Evolutionary conservation across 2,797 vertebrate species (phyloP), one percentile per base, ranked within the genome.

Genomic region (Falco naumanni): DNA sequence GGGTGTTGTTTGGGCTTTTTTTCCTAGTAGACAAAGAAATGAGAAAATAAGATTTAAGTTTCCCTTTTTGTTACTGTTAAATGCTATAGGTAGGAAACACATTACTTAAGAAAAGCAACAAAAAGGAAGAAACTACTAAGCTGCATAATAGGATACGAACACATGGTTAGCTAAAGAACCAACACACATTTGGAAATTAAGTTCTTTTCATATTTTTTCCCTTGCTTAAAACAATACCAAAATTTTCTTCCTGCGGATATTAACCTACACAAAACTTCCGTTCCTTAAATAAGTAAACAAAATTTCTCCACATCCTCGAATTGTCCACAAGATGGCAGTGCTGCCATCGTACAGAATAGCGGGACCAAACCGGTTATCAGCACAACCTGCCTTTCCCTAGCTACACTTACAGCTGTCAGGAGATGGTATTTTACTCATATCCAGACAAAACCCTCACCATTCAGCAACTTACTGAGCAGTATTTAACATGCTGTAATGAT

Each of bases 271-370:
- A 64, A 63, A 63, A 25, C 2, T 5, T 13, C 0, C 3, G 7
- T 64, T 87, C 77, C 56, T 53, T 48, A 53, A 69, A 26, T 16
- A 70, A 65, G 34, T 16, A 50, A 50, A 14, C 22, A 66, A 48
- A 61, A 88, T 19, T 18, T 22, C 28, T 34, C 37, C n/a, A 66
- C 20, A 33, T 78, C 6, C 69, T 76, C 33, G 3, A 81, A 64
- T 47, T 47, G 68, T 26, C 97, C 97, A 97, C 96, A 72, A 95
- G 97, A 60, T 97, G 97, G 94, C 95, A 96, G 88, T 92, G 70
- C 53, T 94, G 69, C 64, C 80, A 92, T 39, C 92, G 75, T 4
- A 72, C 72, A 87, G 51, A 61, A 22, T 21, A 77, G 72, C 7
- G 63, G 60, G 54, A 56, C 26, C 86, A 57, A 85, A 64, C 6